Percentiles rank a stretch among this genome's conserved stretches.
Evolutionary conservation across 2,888 invertebrate genomes (phyloP).

Genomic region (Hyalella azteca): DNA sequence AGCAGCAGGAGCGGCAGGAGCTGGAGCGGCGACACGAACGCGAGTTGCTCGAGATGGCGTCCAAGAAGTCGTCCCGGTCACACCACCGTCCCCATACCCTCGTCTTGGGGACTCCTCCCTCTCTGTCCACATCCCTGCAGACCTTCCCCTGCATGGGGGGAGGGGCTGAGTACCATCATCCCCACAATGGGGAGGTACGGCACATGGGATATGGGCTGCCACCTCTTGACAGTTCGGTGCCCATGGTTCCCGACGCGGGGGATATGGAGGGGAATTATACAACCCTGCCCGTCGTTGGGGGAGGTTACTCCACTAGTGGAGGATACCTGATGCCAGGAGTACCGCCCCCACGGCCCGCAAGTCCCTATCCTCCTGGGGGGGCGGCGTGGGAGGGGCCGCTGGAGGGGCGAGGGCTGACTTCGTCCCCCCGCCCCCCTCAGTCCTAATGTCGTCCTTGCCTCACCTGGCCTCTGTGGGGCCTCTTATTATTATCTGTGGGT

Average conservation of each 20-base stretch:
- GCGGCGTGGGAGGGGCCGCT: too few relatives aligned
- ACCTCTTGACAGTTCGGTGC: neutral
- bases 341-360: neutral
- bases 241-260: neutral
- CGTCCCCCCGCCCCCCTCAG: neutral
- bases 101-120: neutral
- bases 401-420: neutral
- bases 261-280: neutral
- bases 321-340: neutral
- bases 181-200: too few relatives aligned
- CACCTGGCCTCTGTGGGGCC: conserved; percentile 1
- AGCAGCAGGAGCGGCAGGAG: conserved; percentile 8
- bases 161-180: neutral
- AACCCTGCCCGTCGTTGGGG: neutral
- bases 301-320: neutral
- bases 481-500: too few relatives aligned
- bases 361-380: too few relatives aligned
- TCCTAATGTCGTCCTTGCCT: neutral
- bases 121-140: neutral
- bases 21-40: conserved; percentile 13
- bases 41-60: neutral
- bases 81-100: conserved; percentile 13
- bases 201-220: neutral
- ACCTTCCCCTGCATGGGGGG: neutral
- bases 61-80: neutral